Evolutionary conservation across 1,140 invertebrate species (phyloP).

Genomic region (Orchesella cincta): DNA sequence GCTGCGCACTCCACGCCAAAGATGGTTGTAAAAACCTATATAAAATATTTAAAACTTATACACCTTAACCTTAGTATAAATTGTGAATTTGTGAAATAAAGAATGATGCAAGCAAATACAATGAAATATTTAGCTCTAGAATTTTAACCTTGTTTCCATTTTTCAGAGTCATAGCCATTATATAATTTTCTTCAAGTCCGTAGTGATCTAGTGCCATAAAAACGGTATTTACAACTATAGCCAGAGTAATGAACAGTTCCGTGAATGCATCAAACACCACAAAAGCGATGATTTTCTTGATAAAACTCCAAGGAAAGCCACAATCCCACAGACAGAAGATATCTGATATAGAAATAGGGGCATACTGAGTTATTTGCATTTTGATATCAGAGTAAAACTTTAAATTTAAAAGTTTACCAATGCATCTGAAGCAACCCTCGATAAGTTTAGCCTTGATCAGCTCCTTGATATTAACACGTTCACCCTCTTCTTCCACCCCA

Average conservation of each 20-base stretch:
- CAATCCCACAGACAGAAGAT: constrained; percentile 96
- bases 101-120: no score
- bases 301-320: constrained; percentile 74
- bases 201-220: constrained; percentile 98
- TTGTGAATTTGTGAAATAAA: neutral
- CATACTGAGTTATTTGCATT: neutral
- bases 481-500: constrained; percentile 65
- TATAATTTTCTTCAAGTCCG: constrained; percentile 77
- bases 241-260: constrained; percentile 95
- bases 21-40: constrained; percentile 93
- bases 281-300: constrained; percentile 67
- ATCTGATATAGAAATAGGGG: constrained; percentile 55
- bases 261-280: constrained; percentile 97
- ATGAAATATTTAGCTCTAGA: neutral
- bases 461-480: constrained; percentile 65
- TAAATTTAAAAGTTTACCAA: constrained; percentile 59
- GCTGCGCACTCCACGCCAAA: constrained; percentile 92
- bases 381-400: neutral
- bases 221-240: constrained; percentile 94
- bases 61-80: no score
- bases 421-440: constrained; percentile 70
- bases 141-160: constrained; percentile 90
- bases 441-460: constrained; percentile 66
- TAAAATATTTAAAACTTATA: constrained; percentile 49
- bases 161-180: constrained; percentile 78